phyloP scores from a whole-genome alignment of 1,140 invertebrate genomes.

The Cydia strobilella region DNA sequence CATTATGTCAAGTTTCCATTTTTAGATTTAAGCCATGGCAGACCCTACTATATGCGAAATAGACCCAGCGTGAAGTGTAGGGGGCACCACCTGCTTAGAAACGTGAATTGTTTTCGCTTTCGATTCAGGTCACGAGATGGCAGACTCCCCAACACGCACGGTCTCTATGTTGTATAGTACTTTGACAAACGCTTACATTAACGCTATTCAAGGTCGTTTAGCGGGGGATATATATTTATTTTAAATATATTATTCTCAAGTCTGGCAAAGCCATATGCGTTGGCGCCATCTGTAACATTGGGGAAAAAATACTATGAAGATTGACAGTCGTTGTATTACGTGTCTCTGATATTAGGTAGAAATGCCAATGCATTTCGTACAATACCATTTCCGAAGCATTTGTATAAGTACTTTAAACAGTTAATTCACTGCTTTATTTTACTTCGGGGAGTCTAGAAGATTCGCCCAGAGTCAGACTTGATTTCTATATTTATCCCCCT shows the following conservation, averaged over 20 bases:
- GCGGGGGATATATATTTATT: neutral
- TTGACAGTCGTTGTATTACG: neutral
- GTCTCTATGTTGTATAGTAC: no score
- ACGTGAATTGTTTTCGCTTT: no score
- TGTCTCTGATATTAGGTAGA: constrained; percentile 37
- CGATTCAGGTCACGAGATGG: no score
- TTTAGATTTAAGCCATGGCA: no score
- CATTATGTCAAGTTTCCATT: no score
- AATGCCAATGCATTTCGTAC: constrained; percentile 18
- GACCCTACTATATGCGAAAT: no score
- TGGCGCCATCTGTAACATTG: neutral
- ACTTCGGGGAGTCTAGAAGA: neutral
- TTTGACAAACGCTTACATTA: no score
- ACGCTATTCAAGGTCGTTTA: neutral
- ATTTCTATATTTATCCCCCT: neutral
- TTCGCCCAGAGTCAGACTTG: neutral
- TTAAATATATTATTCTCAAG: neutral
- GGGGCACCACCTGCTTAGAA: no score
- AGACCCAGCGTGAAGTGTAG: no score
- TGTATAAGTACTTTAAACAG: neutral
- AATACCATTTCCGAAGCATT: constrained; percentile 6
- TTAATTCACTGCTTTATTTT: neutral
- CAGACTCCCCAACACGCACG: no score
- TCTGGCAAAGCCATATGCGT: neutral
- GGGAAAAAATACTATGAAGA: neutral